phyloP scores from a whole-genome alignment of 2,888 invertebrate genomes.

The Hoplodrina blanda region DNA sequence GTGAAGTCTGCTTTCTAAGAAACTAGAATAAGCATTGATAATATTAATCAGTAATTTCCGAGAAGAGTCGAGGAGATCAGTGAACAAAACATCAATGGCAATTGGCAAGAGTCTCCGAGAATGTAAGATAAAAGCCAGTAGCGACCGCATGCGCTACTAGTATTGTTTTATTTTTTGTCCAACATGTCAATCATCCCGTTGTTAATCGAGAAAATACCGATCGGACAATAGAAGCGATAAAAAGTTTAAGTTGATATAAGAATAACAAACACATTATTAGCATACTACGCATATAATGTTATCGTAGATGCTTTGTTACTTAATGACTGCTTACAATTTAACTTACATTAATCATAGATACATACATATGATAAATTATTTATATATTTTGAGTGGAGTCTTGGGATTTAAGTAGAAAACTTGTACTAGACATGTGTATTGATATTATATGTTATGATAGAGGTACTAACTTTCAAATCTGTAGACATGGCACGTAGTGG shows the following conservation, averaged over 20 bases:
- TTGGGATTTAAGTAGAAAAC: slow-evolving; percentile 46
- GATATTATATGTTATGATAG: slow-evolving; percentile 59
- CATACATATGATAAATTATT: slow-evolving; percentile 54
- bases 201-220: slow-evolving; percentile 79
- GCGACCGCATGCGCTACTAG: slow-evolving; percentile 71
- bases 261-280: slow-evolving; percentile 74
- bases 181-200: slow-evolving; percentile 78
- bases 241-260: slow-evolving; percentile 73
- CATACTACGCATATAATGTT: slow-evolving; percentile 67
- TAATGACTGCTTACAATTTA: slow-evolving; percentile 70
- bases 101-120: slow-evolving; percentile 59
- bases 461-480: slow-evolving; percentile 71
- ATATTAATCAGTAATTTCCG: slow-evolving; percentile 57
- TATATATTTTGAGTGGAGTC: slow-evolving; percentile 45
- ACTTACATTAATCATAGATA: slow-evolving; percentile 70
- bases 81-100: slow-evolving; percentile 64
- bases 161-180: slow-evolving; percentile 81
- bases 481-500: slow-evolving; percentile 63
- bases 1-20: slow-evolving; percentile 56
- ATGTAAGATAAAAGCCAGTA: slow-evolving; percentile 70
- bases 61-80: slow-evolving; percentile 50
- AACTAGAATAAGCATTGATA: slow-evolving; percentile 52
- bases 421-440: slow-evolving; percentile 44
- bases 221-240: slow-evolving; percentile 79
- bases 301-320: slow-evolving; percentile 70